phyloP scores from a whole-genome alignment of 2,113 vertebrate species.

The Calyptommatus sinebrachiatus region DNA sequence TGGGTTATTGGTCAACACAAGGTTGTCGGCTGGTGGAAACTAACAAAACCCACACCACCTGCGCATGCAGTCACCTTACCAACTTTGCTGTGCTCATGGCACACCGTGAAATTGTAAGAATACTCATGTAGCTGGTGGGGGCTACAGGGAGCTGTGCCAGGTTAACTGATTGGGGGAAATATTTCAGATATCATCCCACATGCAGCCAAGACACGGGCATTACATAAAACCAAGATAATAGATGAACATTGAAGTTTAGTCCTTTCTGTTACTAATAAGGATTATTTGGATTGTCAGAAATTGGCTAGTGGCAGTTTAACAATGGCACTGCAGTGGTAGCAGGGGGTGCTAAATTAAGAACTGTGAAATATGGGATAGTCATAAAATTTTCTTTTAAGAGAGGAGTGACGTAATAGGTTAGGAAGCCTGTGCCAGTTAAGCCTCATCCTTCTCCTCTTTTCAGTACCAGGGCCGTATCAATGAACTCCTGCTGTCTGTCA shows the following conservation, averaged over 20 bases:
- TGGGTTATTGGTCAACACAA: constrained; percentile 90
- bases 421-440: background rate
- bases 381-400: background rate
- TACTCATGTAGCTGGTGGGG: background rate
- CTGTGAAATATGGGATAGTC: background rate
- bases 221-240: background rate
- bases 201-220: background rate
- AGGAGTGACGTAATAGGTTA: background rate
- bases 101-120: constrained; percentile 81
- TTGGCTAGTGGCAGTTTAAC: background rate
- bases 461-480: constrained; percentile 86
- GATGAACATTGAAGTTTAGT: background rate
- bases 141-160: background rate
- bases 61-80: constrained; percentile 94
- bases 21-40: constrained; percentile 87
- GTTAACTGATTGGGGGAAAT: background rate
- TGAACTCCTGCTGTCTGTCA: constrained; percentile 89
- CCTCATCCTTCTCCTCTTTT: constrained; percentile 2
- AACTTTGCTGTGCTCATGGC: constrained; percentile 94
- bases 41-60: constrained; percentile 91
- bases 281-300: background rate
- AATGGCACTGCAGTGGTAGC: background rate
- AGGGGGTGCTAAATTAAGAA: background rate
- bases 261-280: background rate
- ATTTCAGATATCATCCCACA: background rate